These are phyloP conservation scores for Xanthorhoe designata DNA, from an alignment of 2,888 invertebrate species.

Conservation along the genomic window DNA sequence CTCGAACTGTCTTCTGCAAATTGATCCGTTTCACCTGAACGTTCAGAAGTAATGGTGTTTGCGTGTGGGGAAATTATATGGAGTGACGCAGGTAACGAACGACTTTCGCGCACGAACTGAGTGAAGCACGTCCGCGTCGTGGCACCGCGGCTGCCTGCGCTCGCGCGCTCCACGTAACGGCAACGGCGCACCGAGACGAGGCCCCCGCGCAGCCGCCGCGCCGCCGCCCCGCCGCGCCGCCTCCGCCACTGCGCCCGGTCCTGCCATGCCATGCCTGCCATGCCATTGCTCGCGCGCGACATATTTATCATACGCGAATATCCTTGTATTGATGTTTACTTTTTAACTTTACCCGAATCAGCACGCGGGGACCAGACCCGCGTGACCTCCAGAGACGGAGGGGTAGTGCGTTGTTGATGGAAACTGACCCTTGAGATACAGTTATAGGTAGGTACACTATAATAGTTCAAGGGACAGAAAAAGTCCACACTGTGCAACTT, in stretches of 20 bases:
- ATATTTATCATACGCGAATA: too few relatives aligned
- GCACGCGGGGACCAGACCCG: too few relatives aligned
- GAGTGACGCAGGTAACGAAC: slow-evolving; percentile 82
- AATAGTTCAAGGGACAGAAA: too few relatives aligned
- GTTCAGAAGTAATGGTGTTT: slow-evolving; percentile 62
- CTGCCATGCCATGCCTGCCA: slow-evolving; percentile 52
- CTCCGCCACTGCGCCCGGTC: slow-evolving; percentile 49
- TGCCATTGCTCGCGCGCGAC: slow-evolving; percentile 22
- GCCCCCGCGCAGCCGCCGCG: slow-evolving; percentile 43
- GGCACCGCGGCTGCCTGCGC: slow-evolving; percentile 54
- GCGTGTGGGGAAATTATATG: slow-evolving; percentile 77
- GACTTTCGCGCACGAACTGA: slow-evolving; percentile 85
- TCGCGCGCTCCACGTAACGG: slow-evolving; percentile 53
- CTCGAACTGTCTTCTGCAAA: slow-evolving; percentile 56
- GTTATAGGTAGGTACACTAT: too few relatives aligned
- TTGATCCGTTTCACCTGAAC: slow-evolving; percentile 63
- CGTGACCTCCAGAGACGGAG: too few relatives aligned
- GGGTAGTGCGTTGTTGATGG: too few relatives aligned
- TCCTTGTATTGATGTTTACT: too few relatives aligned
- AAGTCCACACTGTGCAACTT: too few relatives aligned
- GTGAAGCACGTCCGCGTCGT: slow-evolving; percentile 85
- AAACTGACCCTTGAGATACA: too few relatives aligned
- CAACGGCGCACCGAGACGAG: too few relatives aligned
- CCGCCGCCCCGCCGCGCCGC: slow-evolving; percentile 50
- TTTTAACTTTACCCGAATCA: too few relatives aligned